Evolutionary conservation across 2,113 vertebrate species (phyloP).

Genomic region (Ophthalmolycus amberensis): DNA sequence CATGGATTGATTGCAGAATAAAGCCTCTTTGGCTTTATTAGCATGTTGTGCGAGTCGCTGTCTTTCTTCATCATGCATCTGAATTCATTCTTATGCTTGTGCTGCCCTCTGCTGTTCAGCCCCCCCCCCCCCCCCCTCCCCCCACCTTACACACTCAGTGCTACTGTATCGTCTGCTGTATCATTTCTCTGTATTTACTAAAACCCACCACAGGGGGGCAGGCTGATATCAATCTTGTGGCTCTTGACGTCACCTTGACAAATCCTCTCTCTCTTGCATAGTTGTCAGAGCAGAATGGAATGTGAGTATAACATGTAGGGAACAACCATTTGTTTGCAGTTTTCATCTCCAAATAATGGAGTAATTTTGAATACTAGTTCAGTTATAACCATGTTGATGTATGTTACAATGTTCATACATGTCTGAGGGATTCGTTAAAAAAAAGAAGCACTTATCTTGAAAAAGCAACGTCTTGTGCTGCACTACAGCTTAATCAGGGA

Average conservation of each 20-base stretch:
- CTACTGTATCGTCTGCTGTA: constrained; percentile 83
- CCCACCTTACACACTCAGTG: constrained; percentile 55
- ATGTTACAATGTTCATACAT: constrained; percentile 19
- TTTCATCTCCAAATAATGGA: constrained; percentile 36
- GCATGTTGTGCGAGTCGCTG: constrained; percentile 27
- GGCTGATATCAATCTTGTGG: constrained; percentile 81
- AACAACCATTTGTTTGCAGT: constrained; percentile 42
- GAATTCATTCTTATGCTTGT: constrained; percentile 76
- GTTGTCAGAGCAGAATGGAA: constrained; percentile 86
- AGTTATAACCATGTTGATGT: constrained; percentile 17
- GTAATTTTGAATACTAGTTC: not conserved
- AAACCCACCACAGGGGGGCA: constrained; percentile 77
- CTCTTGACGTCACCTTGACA: constrained; percentile 80
- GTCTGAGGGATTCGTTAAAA: constrained; percentile 25
- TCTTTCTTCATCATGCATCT: constrained; percentile 42
- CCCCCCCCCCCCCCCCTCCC: constrained; percentile 14
- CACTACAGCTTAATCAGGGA: constrained; percentile 21
- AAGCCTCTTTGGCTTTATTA: constrained; percentile 66
- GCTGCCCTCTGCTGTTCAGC: constrained; percentile 83
- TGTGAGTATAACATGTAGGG: constrained; percentile 84
- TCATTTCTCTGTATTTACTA: constrained; percentile 77
- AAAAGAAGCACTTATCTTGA: not conserved
- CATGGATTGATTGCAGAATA: constrained; percentile 62
- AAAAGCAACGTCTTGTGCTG: not conserved
- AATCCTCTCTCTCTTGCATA: constrained; percentile 84